A percentile compares a stretch with the other conserved stretches of the same genome.
Conservation (phyloP, 2,888 invertebrate genomes). For the Scaptomyza flava region DNA sequence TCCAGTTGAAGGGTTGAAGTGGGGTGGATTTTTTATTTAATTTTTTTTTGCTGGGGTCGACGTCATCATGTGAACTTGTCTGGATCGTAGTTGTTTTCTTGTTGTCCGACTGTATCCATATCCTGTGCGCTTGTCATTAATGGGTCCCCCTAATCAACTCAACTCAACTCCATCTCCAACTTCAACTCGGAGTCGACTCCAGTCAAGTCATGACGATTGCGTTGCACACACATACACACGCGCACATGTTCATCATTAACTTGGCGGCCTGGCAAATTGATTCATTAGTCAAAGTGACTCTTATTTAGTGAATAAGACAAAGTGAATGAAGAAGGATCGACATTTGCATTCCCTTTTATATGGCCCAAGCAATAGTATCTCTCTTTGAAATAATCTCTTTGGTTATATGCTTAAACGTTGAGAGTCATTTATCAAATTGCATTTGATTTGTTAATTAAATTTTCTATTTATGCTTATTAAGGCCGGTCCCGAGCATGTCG, state of each 20-base stretch:
- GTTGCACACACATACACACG: constrained; percentile 13
- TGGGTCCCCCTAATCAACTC: constrained; percentile 63
- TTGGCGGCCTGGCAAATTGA: constrained; percentile 76
- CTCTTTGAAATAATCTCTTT: constrained; percentile 4
- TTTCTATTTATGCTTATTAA: constrained; percentile 77
- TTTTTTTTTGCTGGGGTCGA: constrained; percentile 33
- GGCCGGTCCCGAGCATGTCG: constrained; percentile 47
- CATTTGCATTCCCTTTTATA: constrained; percentile 39
- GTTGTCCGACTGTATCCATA: constrained; percentile 56
- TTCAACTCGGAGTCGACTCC: not conserved
- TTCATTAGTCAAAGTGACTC: constrained; percentile 81
- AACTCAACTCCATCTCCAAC: constrained; percentile 28
- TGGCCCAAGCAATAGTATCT: not conserved
- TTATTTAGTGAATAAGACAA: constrained; percentile 70
- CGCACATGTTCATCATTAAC: constrained; percentile 69
- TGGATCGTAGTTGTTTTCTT: constrained; percentile 21
- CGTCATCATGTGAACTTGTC: constrained; percentile 70
- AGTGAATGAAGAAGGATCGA: constrained; percentile 37
- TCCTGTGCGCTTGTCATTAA: constrained; percentile 74
- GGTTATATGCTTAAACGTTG: constrained; percentile 19
- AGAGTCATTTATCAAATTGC: constrained; percentile 73
- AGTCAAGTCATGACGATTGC: constrained; percentile 13
- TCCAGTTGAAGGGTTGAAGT: not conserved
- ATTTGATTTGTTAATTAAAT: constrained; percentile 80
- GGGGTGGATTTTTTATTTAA: not conserved